Percentiles rank a stretch among this genome's conserved stretches.
These are phyloP conservation scores for Polymixis lichenea DNA, from an alignment of 2,888 invertebrate species.

Conservation along the genomic window DNA sequence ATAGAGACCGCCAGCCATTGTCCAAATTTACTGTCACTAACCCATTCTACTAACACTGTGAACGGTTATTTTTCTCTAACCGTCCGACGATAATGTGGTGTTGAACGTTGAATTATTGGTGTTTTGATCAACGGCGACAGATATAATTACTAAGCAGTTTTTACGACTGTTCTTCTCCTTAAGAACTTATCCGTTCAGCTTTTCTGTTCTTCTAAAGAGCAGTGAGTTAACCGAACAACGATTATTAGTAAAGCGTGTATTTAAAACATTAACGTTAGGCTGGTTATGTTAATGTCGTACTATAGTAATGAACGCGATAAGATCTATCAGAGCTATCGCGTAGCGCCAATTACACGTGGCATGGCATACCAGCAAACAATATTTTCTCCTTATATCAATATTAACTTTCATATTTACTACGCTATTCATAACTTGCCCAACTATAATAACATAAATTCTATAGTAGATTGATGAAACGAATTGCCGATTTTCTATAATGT, in stretches of 20 bases:
- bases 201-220: constrained; percentile 9
- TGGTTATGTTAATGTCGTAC: constrained; percentile 67
- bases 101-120: constrained; percentile 60
- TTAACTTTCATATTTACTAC: constrained; percentile 64
- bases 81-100: constrained; percentile 62
- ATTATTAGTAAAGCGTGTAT: constrained; percentile 56
- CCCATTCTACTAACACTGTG: constrained; percentile 75
- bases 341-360: constrained; percentile 65
- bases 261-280: constrained; percentile 54
- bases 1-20: constrained; percentile 83
- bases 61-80: constrained; percentile 76
- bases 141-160: constrained; percentile 50
- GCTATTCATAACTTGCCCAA: constrained; percentile 57
- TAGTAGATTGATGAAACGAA: constrained; percentile 77
- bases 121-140: constrained; percentile 59
- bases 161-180: neutral
- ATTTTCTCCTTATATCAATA: constrained; percentile 65
- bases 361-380: constrained; percentile 61
- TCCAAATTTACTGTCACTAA: constrained; percentile 83
- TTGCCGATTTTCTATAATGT: constrained; percentile 82
- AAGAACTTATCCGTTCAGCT: constrained; percentile 5
- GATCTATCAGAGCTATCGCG: constrained; percentile 65
- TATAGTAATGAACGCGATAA: constrained; percentile 68
- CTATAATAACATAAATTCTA: constrained; percentile 67
- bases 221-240: constrained; percentile 44